phyloP scores from a whole-genome alignment of 2,888 invertebrate genomes.

The Lumbricus terrestris region DNA sequence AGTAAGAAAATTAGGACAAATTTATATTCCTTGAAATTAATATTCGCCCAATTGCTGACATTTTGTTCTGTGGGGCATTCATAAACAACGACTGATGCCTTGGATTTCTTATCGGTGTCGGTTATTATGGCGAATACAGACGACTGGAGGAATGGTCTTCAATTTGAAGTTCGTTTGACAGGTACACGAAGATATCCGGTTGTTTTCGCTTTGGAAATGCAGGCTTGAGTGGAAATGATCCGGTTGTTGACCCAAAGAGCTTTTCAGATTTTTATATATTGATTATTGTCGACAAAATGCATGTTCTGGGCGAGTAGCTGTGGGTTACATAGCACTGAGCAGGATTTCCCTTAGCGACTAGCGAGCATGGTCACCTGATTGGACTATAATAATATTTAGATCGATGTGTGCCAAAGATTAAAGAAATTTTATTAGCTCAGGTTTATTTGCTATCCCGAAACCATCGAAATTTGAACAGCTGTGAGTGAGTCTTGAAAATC shows the following conservation, averaged over 20 bases:
- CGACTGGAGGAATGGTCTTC: conserved; percentile 5
- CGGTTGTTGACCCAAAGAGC: not conserved
- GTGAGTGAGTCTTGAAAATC: not conserved
- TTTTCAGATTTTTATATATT: not conserved
- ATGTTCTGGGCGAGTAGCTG: not conserved
- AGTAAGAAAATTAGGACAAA: not conserved
- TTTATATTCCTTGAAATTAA: not conserved
- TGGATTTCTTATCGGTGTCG: not conserved
- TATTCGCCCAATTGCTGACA: not conserved
- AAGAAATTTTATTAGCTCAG: not conserved
- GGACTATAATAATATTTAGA: not conserved
- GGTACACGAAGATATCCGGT: not conserved
- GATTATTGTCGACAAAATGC: not conserved
- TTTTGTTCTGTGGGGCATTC: not conserved
- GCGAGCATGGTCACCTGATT: not conserved
- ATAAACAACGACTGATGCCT: not conserved
- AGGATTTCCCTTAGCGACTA: not conserved
- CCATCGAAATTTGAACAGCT: not conserved
- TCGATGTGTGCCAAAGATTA: not conserved
- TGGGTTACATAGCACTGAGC: not conserved
- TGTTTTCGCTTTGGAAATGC: not conserved
- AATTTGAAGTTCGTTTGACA: conserved; percentile 12
- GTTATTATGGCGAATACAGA: not conserved
- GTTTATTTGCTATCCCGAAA: not conserved
- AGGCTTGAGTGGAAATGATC: not conserved